A percentile compares a stretch with the other conserved stretches of the same genome.
These are phyloP conservation scores for Pseudochromis fuscus DNA, from an alignment of 2,797 vertebrate species.

Conservation along the genomic window DNA sequence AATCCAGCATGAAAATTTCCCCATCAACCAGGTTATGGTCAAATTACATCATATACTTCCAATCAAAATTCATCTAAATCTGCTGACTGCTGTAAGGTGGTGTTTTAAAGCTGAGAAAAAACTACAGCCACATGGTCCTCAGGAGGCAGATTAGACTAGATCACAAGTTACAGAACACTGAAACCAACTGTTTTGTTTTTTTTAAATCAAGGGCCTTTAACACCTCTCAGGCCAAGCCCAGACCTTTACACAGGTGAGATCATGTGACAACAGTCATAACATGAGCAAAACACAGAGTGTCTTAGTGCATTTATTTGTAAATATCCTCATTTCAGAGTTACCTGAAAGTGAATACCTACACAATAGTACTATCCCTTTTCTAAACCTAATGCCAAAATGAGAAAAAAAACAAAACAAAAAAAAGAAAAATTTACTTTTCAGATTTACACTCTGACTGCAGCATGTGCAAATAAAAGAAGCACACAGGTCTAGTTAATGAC, in stretches of 20 bases:
- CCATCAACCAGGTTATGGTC: background rate
- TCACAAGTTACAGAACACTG: background rate
- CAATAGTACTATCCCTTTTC: slow-evolving; percentile 78
- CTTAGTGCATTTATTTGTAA: slow-evolving; percentile 74
- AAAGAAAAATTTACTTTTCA: slow-evolving; percentile 1
- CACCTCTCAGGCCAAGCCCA: slow-evolving; percentile 21
- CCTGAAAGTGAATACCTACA: slow-evolving; percentile 53
- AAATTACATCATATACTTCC: background rate
- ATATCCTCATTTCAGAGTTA: slow-evolving; percentile 41
- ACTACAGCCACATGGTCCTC: background rate
- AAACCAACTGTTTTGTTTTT: slow-evolving; percentile 20
- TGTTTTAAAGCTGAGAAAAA: background rate
- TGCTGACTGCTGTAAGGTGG: background rate
- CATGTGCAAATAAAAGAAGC: slow-evolving; percentile 48
- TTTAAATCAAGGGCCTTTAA: slow-evolving; percentile 44
- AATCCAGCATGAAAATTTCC: too few relatives aligned
- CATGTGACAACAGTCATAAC: slow-evolving; percentile 41
- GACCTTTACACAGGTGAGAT: slow-evolving; percentile 49
- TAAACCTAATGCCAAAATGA: slow-evolving; percentile 74
- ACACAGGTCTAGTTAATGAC: slow-evolving; percentile 9
- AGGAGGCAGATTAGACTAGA: background rate
- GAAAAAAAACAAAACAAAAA: background rate
- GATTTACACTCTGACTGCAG: slow-evolving; percentile 21
- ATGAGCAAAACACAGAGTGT: slow-evolving; percentile 42
- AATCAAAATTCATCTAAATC: background rate